Evolutionary conservation across 1,140 invertebrate species (phyloP), one percentile per base, ranked within the genome.

Genomic region (Microplitis demolitor): DNA sequence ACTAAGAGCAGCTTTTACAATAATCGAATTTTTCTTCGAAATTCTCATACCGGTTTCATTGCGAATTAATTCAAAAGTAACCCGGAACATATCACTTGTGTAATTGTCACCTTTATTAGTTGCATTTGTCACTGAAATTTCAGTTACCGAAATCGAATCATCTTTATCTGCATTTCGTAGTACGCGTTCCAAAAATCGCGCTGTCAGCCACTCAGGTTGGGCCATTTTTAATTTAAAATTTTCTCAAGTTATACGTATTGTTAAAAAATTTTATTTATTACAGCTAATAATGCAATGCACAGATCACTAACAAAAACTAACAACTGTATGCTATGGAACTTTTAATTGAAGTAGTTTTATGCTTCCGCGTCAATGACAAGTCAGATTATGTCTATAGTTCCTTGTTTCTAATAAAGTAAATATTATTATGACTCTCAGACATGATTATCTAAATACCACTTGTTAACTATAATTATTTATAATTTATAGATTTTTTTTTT

Each of bases 31-130:
- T n/a, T 83, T 85, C 4, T 80, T 71, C 0, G 37, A 76, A 1
- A 79, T 61, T 4, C 53, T 69, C 14, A 72, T 51, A 3, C 68
- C 67, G 6, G 39, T 62, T 34, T 77, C 63, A 34, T 4, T 70
- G 24, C 61, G 72, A 11, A 60, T 71, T 69, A 74, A 79, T 35
- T 84, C 80, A 4, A 84, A 72, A 39, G 9, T 73, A 1, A 81
- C 76, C 2, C 87, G 82, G 34, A 85, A 73, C 81, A 89, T 85
- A 8, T 86, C 83, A 53, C 87, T 87, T 6, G 84, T 81, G 35
- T 88, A 89, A 79, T 89, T 89, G 71, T 89, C 88, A 34, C 88
- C 88, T 72, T 85, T 83, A 50, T 72, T 76, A 0, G 85, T 85
- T 0, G 87, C 87, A 0, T 82, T 76, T 64, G 84, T 83, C 0